Base-by-base conservation (phyloP, 2,113 vertebrate species). In the Barbus barbus region DNA sequence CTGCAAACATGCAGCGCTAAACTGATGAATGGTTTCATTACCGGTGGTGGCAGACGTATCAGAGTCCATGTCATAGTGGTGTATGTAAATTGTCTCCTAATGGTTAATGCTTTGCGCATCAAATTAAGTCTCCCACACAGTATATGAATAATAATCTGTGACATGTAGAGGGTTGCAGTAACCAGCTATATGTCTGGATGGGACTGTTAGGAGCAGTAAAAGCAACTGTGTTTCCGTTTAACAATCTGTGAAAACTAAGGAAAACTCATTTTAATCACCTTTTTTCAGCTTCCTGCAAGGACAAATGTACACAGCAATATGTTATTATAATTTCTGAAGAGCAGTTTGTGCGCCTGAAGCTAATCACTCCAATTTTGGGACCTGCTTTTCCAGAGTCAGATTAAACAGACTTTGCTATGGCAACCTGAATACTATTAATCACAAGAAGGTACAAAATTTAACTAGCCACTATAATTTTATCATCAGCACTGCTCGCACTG, bases 21-120 rank as follows among this genome's bases (percentile, higher is more conserved):
- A 73, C 75, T 85, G 81, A 87, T 81, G 33, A 83, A 85, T 85
- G 81, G 51, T 85, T 87, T 81, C 81, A 87, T 87, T 85, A 85
- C 28, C 81, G n/a, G 67, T 80, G 44, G 78, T 67, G 67, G 76
- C 51, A 46, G 22, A 80, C 76, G n/a, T 75, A 80, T 85, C 63
- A 71, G 72, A 81, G 60, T 60, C 36, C 81, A 58, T 75, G 69
- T 69, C 71, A 72, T 81, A 85, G 67, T 75, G 36, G 72, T 56
- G 28, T 67, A 67, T 69, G 46, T 75, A 67, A 51, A 83, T 81
- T 78, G 69, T 58, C 69, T 79, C 44, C 48, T 24, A 69, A 77
- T 77, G 80, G 56, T 85, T 84, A 82, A 61, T 33, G 72, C 63
- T 76, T 74, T 58, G 78, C 60, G 72, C 58, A 80, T 83, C 18